Percentiles rank a stretch among this genome's conserved stretches.
These are phyloP conservation scores for Bombylius major DNA, from an alignment of 2,888 invertebrate genomes.

Conservation along the genomic window DNA sequence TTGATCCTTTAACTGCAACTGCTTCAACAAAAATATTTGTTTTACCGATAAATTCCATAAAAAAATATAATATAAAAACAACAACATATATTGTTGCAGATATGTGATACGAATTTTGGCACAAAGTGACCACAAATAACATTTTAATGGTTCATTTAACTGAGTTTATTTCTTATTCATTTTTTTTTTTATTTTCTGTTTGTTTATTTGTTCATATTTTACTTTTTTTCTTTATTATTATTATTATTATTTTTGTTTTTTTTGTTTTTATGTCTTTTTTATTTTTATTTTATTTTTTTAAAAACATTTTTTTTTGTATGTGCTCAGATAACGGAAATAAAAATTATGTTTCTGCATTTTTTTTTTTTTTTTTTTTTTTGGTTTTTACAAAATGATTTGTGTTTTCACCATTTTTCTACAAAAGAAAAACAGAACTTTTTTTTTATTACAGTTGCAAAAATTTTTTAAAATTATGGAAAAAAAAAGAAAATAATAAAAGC, in stretches of 20 bases:
- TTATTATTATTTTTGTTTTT: neutral
- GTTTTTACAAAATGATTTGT: too few relatives aligned
- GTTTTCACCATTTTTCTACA: too few relatives aligned
- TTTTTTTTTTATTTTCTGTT: neutral
- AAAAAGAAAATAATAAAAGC: too few relatives aligned
- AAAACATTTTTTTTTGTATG: too few relatives aligned
- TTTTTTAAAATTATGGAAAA: too few relatives aligned
- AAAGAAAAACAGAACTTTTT: too few relatives aligned
- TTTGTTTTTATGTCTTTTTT: neutral
- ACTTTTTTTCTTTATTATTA: neutral
- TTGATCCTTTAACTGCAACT: slow-evolving; percentile 8
- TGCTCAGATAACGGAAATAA: too few relatives aligned
- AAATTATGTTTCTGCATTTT: too few relatives aligned
- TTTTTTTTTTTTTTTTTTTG: too few relatives aligned
- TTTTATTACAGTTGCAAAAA: too few relatives aligned
- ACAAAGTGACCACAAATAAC: slow-evolving; percentile 15
- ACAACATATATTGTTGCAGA: slow-evolving; percentile 4
- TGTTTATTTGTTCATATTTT: neutral
- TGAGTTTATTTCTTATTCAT: slow-evolving; percentile 7
- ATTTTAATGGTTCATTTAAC: slow-evolving; percentile 15
- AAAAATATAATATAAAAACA: slow-evolving; percentile 2
- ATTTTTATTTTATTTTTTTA: too few relatives aligned
- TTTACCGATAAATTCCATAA: slow-evolving; percentile 2
- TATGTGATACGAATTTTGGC: slow-evolving; percentile 14
- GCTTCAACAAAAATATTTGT: slow-evolving; percentile 5